A percentile compares a stretch with the other conserved stretches of the same genome.
These are phyloP conservation scores for Furnarius figulus DNA, from an alignment of 2,113 vertebrate genomes.

Conservation along the genomic window DNA sequence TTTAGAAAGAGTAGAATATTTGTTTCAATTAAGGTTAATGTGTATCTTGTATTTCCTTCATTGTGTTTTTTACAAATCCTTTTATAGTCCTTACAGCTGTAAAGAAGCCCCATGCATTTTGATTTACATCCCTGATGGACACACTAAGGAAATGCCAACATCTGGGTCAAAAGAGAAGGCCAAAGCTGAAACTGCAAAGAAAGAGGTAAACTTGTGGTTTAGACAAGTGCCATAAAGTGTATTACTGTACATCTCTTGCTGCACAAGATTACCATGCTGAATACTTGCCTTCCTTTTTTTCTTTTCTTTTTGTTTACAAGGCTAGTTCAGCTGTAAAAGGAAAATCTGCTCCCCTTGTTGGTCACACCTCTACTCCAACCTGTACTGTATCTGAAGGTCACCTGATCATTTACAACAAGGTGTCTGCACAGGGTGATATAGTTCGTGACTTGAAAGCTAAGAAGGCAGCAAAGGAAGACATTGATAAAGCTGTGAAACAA, in stretches of 20 bases:
- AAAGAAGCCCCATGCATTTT: slow-evolving; percentile 93
- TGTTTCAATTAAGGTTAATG: neutral
- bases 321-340: slow-evolving; percentile 30
- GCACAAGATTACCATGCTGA: neutral
- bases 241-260: neutral
- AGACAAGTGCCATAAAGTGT: neutral
- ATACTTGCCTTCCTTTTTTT: neutral
- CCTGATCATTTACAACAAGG: slow-evolving; percentile 76
- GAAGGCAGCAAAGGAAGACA: slow-evolving; percentile 89
- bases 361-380: neutral
- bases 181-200: slow-evolving; percentile 80
- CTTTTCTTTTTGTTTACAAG: slow-evolving; percentile 15
- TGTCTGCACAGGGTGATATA: slow-evolving; percentile 85
- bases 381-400: slow-evolving; percentile 29
- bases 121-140: slow-evolving; percentile 95
- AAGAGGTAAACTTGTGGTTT: slow-evolving; percentile 73
- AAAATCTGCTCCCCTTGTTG: neutral
- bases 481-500: slow-evolving; percentile 87
- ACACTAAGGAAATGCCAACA: slow-evolving; percentile 98
- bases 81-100: slow-evolving; percentile 90
- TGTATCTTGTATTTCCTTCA: neutral
- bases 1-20: neutral
- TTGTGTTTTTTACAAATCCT: neutral
- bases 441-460: slow-evolving; percentile 88
- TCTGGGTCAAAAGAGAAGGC: slow-evolving; percentile 94